Evolutionary conservation across 2,797 vertebrate genomes (phyloP).

Genomic region (Philypnodon macrostomus): DNA sequence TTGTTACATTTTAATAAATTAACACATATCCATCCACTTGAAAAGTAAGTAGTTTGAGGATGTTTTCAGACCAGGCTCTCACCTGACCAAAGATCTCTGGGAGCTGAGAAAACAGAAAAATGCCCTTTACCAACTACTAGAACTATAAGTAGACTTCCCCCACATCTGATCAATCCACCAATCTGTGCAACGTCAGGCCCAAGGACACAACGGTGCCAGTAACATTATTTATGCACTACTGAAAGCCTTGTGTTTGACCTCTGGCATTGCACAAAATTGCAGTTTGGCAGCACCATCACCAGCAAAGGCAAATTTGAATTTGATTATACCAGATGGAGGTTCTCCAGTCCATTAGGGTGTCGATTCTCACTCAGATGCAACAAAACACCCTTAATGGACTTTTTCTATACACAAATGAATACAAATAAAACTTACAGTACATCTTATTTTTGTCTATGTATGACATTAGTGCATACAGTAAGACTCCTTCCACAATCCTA

Average conservation of each 20-base stretch:
- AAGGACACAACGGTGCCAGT: slow-evolving; percentile 17
- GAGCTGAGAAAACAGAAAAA: slow-evolving; percentile 73
- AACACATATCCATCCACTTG: too few species aligned
- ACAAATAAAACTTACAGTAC: background rate
- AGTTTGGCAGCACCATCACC: slow-evolving; percentile 61
- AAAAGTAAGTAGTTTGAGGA: slow-evolving; percentile 34
- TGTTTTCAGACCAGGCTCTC: slow-evolving; percentile 73
- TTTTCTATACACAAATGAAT: slow-evolving; percentile 74
- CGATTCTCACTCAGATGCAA: slow-evolving; percentile 78
- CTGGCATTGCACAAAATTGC: slow-evolving; percentile 70
- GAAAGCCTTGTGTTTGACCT: slow-evolving; percentile 16
- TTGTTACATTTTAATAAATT: too few species aligned
- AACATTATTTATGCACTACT: slow-evolving; percentile 6
- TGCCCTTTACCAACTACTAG: slow-evolving; percentile 68
- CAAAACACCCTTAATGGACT: slow-evolving; percentile 77
- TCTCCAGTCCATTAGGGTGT: slow-evolving; percentile 64
- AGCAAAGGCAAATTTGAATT: slow-evolving; percentile 34
- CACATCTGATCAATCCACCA: slow-evolving; percentile 36
- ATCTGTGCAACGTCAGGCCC: slow-evolving; percentile 72
- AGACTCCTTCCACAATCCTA: background rate
- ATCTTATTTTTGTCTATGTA: background rate
- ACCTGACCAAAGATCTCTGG: slow-evolving; percentile 73
- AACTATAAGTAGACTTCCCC: slow-evolving; percentile 42
- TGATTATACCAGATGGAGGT: slow-evolving; percentile 73
- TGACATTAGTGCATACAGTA: background rate